These are phyloP conservation scores for Probosciger aterrimus DNA, from an alignment of 2,113 vertebrate genomes.

Conservation along the genomic window DNA sequence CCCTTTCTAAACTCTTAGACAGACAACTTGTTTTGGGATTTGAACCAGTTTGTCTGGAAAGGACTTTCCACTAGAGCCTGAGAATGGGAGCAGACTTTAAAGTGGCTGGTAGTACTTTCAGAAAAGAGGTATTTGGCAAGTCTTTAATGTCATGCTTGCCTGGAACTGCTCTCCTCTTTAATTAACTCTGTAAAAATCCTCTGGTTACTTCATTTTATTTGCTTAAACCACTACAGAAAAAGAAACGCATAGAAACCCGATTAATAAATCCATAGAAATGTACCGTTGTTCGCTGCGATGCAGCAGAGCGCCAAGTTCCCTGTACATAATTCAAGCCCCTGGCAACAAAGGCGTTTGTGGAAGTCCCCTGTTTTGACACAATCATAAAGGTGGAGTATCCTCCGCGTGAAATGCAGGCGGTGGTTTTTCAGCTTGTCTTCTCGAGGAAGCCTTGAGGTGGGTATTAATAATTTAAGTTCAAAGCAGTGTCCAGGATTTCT, in stretches of 20 bases:
- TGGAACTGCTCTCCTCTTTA: slow-evolving; percentile 52
- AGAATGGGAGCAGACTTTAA: slow-evolving; percentile 45
- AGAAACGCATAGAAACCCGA: background rate
- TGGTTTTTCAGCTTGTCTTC: background rate
- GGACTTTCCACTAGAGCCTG: slow-evolving; percentile 30
- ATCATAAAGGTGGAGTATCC: background rate
- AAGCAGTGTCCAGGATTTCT: slow-evolving; percentile 19
- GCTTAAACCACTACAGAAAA: slow-evolving; percentile 51
- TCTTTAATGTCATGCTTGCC: slow-evolving; percentile 60
- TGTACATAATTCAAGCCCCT: background rate
- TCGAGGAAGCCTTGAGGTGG: background rate
- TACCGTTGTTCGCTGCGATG: background rate
- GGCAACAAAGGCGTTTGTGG: background rate
- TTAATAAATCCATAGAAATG: slow-evolving; percentile 37
- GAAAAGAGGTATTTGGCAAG: slow-evolving; percentile 51
- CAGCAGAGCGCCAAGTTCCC: background rate
- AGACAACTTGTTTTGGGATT: slow-evolving; percentile 22
- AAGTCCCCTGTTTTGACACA: slow-evolving; percentile 26
- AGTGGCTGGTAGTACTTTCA: slow-evolving; percentile 50
- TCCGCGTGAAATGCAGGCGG: background rate
- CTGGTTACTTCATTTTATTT: slow-evolving; percentile 46
- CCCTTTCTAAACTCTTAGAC: background rate
- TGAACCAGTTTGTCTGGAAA: slow-evolving; percentile 35
- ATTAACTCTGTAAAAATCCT: slow-evolving; percentile 56
- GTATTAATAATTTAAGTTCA: slow-evolving; percentile 33